Evolutionary conservation across 2,113 vertebrate species (phyloP).

Genomic region (Otis tarda): DNA sequence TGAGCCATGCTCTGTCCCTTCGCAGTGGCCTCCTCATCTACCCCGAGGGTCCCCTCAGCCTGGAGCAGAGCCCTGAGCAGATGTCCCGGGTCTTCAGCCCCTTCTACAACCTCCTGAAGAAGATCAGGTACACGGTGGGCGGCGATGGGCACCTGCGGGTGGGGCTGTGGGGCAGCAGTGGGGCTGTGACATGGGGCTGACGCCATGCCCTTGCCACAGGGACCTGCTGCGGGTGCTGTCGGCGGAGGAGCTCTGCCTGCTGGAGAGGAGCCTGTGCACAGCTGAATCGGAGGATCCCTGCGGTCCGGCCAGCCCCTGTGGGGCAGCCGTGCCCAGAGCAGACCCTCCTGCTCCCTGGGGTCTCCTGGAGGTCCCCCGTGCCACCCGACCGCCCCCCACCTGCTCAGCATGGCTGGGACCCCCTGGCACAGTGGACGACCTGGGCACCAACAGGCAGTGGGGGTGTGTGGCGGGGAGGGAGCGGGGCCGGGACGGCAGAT

Average conservation of each 20-base stretch:
- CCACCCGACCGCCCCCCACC: not conserved
- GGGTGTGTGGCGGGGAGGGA: not conserved
- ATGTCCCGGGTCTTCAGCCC: slow-evolving; percentile 77
- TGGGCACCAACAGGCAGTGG: fast-evolving
- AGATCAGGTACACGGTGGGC: slow-evolving; percentile 64
- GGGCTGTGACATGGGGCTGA: not conserved
- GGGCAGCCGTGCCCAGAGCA: not conserved
- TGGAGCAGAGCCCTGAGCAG: slow-evolving; percentile 67
- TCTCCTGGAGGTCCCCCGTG: not conserved
- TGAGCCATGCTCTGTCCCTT: not conserved
- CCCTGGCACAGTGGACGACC: fast-evolving
- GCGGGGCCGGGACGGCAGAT: not conserved
- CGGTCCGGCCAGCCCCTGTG: fast-evolving
- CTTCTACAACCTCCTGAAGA: slow-evolving; percentile 71
- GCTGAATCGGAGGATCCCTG: slow-evolving; percentile 39
- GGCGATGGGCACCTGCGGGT: fast-evolving
- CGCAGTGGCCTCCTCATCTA: slow-evolving; percentile 77
- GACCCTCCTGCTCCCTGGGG: not conserved
- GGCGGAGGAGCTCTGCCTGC: slow-evolving; percentile 59
- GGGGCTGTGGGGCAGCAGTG: not conserved
- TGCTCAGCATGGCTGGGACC: fast-evolving
- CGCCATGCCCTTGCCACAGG: not conserved
- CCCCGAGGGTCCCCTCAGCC: slow-evolving; percentile 75
- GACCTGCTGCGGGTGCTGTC: slow-evolving; percentile 72
- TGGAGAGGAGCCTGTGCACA: slow-evolving; percentile 73